Evolutionary conservation across 1,140 invertebrate species (phyloP), one percentile per base, ranked within the genome.

Genomic region (Propsilocerus akamusi): DNA sequence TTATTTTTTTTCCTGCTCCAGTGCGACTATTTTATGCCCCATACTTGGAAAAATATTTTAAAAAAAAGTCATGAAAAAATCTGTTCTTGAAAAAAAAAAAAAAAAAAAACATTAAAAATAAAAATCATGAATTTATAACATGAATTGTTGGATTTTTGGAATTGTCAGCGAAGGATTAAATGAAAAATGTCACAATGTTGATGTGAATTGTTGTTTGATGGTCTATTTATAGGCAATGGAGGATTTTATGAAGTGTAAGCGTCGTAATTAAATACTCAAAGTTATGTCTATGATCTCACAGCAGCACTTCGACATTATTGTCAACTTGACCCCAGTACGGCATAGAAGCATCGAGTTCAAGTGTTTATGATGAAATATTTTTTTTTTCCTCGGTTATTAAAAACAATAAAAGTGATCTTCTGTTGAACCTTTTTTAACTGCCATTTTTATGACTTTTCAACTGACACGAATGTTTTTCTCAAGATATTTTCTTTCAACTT

Each of bases 111-210:
- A 30, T 30, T 8, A 2, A n/a, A 30, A n/a, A 30, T 20, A 20
- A 41, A 41, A 37, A 41, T 7, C 10, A 41, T 20, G 12, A 41
- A 41, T 37, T 37, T 37, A 17, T 17, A 41, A 5, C 5, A 20
- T 5, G 22, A 41, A 34, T 34, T 41, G 34, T n/a, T n/a, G n/a
- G n/a, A n/a, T n/a, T n/a, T n/a, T n/a, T 41, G 34, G 22, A 41
- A 41, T 41, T 41, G 34, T 41, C 34, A 41, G 17, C n/a, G n/a
- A 41, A 41, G 34, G 34, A 41, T 41, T 41, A 41, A 41, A 10
- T 11, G 28, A 41, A n/a, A 41, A 41, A 41, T 41, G 34, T 41
- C 34, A 41, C 14, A 14, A 17, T 20, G 34, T 41, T n/a, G n/a
- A n/a, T n/a, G n/a, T n/a, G n/a, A n/a, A n/a, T n/a, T n/a, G n/a